phyloP scores from a whole-genome alignment of 2,888 invertebrate species.

The Bruchidius siliquastri region DNA sequence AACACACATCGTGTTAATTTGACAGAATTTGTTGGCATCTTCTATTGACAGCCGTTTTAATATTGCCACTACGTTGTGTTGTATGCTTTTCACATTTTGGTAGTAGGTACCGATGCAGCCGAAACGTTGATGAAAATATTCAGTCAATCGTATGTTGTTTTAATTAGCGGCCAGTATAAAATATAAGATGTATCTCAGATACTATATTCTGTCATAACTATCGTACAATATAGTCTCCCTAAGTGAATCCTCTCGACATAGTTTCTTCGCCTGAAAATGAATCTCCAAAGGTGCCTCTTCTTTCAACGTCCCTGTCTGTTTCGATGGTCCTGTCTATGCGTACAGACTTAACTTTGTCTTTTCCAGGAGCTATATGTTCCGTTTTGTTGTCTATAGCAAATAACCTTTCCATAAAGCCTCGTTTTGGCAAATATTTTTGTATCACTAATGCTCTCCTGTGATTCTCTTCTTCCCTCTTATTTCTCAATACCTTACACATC shows the following conservation, averaged over 20 bases:
- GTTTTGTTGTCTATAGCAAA: slow-evolving; percentile 21
- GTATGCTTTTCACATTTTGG: no score
- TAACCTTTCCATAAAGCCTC: slow-evolving; percentile 19
- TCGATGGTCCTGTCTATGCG: neutral
- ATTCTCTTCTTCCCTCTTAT: slow-evolving; percentile 20
- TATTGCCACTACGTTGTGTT: no score
- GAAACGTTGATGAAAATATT: no score
- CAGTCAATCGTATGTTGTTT: no score
- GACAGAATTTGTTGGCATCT: no score
- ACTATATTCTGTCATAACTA: neutral
- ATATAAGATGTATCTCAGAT: no score
- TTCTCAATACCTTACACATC: slow-evolving; percentile 18
- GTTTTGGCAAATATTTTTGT: slow-evolving; percentile 20
- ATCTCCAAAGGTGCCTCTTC: neutral
- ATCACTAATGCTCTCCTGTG: slow-evolving; percentile 24
- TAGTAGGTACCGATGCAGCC: no score
- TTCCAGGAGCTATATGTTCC: slow-evolving; percentile 23
- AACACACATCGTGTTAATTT: no score
- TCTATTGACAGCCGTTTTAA: no score
- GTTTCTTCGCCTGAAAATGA: neutral
- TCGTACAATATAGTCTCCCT: neutral
- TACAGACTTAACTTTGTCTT: neutral
- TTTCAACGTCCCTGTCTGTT: neutral
- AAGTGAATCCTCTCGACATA: neutral
- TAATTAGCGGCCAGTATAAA: no score